Evolutionary conservation across 2,888 invertebrate species (phyloP).

Genomic region (Itoplectis maculator): DNA sequence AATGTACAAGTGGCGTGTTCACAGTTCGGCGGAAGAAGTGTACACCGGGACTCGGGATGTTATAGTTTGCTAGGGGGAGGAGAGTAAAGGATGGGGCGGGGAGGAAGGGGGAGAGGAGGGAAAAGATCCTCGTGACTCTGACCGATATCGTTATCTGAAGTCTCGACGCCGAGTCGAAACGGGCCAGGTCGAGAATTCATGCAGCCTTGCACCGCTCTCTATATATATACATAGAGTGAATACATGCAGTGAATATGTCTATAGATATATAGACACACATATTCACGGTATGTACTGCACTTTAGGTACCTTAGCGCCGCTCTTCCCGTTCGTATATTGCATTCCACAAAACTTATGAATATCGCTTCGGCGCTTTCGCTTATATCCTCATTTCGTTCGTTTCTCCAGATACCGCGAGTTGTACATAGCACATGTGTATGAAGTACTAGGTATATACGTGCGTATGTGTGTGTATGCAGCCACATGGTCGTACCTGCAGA

Average conservation of each 20-base stretch:
- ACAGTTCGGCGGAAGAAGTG: neutral
- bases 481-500: slow-evolving; percentile 9
- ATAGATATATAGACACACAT: too few relatives aligned
- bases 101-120: neutral
- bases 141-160: slow-evolving; percentile 35
- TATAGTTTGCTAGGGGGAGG: neutral
- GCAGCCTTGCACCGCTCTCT: neutral
- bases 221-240: too few relatives aligned
- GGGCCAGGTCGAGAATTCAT: slow-evolving; percentile 18
- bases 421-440: neutral
- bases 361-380: slow-evolving; percentile 29
- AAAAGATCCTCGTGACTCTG: slow-evolving; percentile 25
- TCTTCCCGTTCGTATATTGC: slow-evolving; percentile 6
- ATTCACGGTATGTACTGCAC: neutral
- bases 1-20: slow-evolving; percentile 23
- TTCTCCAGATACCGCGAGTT: neutral
- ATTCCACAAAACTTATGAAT: slow-evolving; percentile 36
- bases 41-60: neutral
- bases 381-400: slow-evolving; percentile 42
- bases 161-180: slow-evolving; percentile 23
- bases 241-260: too few relatives aligned
- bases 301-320: neutral
- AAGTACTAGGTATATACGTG: neutral
- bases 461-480: neutral
- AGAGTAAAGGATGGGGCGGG: neutral